Percentiles rank a stretch among this genome's conserved stretches.
Evolutionary conservation across 2,888 invertebrate genomes (phyloP).

Genomic region (Melieria crassipennis): DNA sequence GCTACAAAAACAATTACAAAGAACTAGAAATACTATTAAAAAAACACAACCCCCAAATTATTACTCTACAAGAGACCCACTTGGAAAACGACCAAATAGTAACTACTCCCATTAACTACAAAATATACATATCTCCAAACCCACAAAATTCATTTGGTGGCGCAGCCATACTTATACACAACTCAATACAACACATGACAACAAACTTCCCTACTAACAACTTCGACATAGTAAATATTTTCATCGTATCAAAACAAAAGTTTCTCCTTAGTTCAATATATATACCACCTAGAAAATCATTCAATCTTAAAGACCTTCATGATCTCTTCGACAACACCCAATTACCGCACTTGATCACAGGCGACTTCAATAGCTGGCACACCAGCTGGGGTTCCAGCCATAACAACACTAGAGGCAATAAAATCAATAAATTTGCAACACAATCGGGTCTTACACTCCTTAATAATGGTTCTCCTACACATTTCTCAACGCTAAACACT

Average conservation of each 20-base stretch:
- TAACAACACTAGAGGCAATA: conserved; percentile 12
- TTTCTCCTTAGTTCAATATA: conserved; percentile 34
- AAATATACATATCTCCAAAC: conserved; percentile 24
- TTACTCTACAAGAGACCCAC: conserved; percentile 19
- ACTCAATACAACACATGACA: conserved; percentile 32
- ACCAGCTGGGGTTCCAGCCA: neutral
- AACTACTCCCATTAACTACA: conserved; percentile 34
- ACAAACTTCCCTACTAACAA: conserved; percentile 24
- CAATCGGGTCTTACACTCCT: conserved; percentile 11
- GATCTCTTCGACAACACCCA: neutral
- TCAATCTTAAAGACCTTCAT: conserved; percentile 11
- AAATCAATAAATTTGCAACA: conserved; percentile 13
- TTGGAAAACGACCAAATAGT: conserved; percentile 2
- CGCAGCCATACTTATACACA: conserved; percentile 32
- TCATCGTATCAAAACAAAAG: conserved; percentile 30
- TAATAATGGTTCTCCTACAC: conserved; percentile 32
- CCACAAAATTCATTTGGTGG: conserved; percentile 26
- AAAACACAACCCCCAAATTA: conserved; percentile 6
- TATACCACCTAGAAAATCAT: conserved; percentile 14
- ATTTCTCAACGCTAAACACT: conserved; percentile 37
- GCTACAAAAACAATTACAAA: conserved; percentile 13
- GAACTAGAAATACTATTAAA: neutral
- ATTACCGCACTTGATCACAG: neutral
- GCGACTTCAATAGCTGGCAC: conserved; percentile 27
- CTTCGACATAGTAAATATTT: conserved; percentile 28